A percentile compares a stretch with the other conserved stretches of the same genome.
phyloP scores from a whole-genome alignment of 2,113 vertebrate species.

The Podiceps cristatus region DNA sequence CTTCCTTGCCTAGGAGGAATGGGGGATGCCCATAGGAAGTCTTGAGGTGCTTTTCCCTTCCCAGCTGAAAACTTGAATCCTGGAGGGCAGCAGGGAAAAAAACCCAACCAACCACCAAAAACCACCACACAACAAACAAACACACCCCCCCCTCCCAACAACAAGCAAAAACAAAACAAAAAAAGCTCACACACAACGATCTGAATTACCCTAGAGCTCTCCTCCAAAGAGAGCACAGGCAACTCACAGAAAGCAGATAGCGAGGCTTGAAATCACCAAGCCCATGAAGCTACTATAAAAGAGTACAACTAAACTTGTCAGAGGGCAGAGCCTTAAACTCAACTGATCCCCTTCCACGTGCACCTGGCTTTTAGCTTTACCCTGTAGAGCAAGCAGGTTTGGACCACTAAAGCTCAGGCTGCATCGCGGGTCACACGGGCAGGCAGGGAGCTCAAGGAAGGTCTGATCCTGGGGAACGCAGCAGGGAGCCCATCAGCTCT shows the following conservation, averaged over 20 bases:
- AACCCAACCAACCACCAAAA: background rate
- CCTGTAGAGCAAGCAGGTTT: background rate
- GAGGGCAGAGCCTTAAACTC: background rate
- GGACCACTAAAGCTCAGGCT: background rate
- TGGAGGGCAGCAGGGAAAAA: background rate
- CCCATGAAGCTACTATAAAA: background rate
- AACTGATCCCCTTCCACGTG: rapidly evolving
- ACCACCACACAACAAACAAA: no score
- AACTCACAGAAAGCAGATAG: background rate
- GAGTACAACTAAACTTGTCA: background rate
- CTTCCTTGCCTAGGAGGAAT: background rate
- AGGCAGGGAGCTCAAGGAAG: background rate
- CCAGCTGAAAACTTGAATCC: background rate
- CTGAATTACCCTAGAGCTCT: background rate
- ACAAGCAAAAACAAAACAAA: no score
- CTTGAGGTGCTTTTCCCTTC: background rate
- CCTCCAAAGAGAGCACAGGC: background rate
- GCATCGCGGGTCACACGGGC: rapidly evolving
- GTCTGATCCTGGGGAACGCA: background rate
- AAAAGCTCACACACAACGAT: background rate
- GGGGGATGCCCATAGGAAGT: background rate
- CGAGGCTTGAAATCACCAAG: background rate
- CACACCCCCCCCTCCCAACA: no score
- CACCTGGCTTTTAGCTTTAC: background rate
- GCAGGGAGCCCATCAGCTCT: background rate